A percentile compares a stretch with the other conserved stretches of the same genome.
Evolutionary conservation across 2,888 invertebrate species (phyloP).

Genomic region (Ophion slaviceki): DNA sequence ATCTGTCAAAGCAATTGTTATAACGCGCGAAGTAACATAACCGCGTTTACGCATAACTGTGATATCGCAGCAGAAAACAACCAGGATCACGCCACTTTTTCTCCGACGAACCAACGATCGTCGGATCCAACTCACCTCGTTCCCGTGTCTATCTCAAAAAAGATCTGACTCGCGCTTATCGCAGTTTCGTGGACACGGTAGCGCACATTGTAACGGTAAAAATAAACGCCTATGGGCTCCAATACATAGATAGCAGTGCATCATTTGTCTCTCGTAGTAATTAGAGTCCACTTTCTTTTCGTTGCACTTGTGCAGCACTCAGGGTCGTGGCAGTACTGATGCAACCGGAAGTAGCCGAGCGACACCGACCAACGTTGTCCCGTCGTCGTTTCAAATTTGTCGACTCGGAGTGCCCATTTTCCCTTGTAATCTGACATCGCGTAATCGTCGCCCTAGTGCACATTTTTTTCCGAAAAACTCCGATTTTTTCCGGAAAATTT

Average conservation of each 20-base stretch:
- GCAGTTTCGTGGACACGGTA: not conserved
- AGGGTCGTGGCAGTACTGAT: not conserved
- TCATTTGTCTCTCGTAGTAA: conserved; percentile 3
- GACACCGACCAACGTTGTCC: not conserved
- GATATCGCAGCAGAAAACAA: conserved; percentile 11
- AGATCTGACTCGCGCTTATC: conserved; percentile 3
- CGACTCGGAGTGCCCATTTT: not conserved
- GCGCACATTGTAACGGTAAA: conserved; percentile 18
- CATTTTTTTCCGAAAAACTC: no score
- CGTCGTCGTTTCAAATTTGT: not conserved
- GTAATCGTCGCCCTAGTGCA: not conserved
- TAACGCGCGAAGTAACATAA: conserved; percentile 58
- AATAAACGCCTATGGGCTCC: not conserved
- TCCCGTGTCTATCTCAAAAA: not conserved
- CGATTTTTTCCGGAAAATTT: no score
- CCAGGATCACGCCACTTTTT: conserved; percentile 65
- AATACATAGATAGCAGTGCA: not conserved
- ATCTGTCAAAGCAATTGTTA: conserved; percentile 47
- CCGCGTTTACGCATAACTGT: conserved; percentile 53
- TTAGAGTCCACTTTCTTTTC: not conserved
- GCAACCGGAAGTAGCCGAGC: not conserved
- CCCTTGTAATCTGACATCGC: not conserved
- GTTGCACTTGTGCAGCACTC: not conserved
- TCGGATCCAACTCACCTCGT: not conserved
- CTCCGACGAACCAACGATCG: conserved; percentile 64